phyloP scores from a whole-genome alignment of 1,140 invertebrate species.

The Drosophila funebris region DNA sequence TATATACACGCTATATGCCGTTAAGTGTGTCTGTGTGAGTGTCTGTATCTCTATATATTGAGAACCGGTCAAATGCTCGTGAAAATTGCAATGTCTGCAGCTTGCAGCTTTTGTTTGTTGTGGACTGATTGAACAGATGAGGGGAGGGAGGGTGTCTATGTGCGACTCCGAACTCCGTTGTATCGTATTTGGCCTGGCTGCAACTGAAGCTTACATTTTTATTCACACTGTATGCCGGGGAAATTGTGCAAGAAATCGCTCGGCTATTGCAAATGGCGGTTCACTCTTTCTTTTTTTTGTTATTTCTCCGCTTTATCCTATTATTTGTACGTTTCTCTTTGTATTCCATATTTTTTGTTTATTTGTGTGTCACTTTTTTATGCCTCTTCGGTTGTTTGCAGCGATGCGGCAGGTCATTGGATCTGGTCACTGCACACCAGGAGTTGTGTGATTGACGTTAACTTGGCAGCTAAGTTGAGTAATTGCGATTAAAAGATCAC shows the following conservation, averaged over 20 bases:
- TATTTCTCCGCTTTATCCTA: slow-evolving; percentile 5
- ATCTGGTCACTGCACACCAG: slow-evolving; percentile 11
- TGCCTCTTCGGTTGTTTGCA: not conserved
- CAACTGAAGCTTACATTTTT: slow-evolving; percentile 62
- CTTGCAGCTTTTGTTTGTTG: slow-evolving; percentile 71
- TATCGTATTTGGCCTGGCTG: slow-evolving; percentile 42
- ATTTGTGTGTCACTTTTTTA: slow-evolving; percentile 35
- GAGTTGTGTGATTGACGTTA: not conserved
- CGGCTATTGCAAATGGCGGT: slow-evolving; percentile 42
- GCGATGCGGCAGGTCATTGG: slow-evolving; percentile 32
- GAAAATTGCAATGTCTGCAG: slow-evolving; percentile 77
- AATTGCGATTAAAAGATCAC: not conserved
- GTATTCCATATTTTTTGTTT: slow-evolving; percentile 15
- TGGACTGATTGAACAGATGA: slow-evolving; percentile 26
- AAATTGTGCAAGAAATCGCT: slow-evolving; percentile 75
- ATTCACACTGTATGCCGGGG: slow-evolving; percentile 55
- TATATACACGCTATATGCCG: slow-evolving; percentile 20
- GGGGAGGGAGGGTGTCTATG: not conserved
- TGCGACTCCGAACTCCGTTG: not conserved
- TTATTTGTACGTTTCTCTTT: slow-evolving; percentile 12
- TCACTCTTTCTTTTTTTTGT: slow-evolving; percentile 23
- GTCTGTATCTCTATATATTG: slow-evolving; percentile 12
- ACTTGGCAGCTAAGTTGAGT: not conserved
- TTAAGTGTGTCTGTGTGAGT: slow-evolving; percentile 44
- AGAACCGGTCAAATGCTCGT: slow-evolving; percentile 51